Base-by-base conservation (phyloP, 2,888 invertebrate species). In the Odontomyia ornata region DNA sequence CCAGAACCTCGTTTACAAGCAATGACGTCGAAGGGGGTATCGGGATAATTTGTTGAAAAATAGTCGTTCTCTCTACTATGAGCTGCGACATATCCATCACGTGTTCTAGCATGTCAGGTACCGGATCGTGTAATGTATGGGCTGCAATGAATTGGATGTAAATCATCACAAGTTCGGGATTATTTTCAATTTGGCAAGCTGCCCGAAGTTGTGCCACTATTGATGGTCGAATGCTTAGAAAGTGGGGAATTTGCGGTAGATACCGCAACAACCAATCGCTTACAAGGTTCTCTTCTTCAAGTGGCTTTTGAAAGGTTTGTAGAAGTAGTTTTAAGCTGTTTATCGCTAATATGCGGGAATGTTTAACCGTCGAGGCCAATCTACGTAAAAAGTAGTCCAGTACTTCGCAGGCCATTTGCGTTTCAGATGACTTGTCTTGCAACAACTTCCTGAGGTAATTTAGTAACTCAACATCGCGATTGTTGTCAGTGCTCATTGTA, bases 161-260 rank as follows among this genome's bases (percentile, higher is more conserved):
- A 56, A 93, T 93, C 92, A 84, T 95, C 88, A 87, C 83, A 1
- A 87, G 80, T 0, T 90, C 88, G 0, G 96, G 95, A 82, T 93
- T 92, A 82, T 96, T 97, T 88, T 98, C 98, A 77, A 96, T 94
- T 83, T 95, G 93, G 84, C 96, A 94, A 0, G 97, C 97, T 80
- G 95, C 92, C 4, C 95, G 89, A n/a, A 97, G 85, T 62, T 93
- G 93, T 1, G 87, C 87, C 78, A 92, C 91, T 77, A 93, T 90
- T 79, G 93, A 90, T n/a, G 89, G 89, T 36, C 92, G 89, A 13
- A 94, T 91, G 1, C 90, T 88, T 15, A 88, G 87, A 87, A 98
- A 97, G 85, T 96, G 95, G 0, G 93, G 93, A 79, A 97, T 91
- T 43, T 89, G 89, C 60, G 94, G 93, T 76, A 95, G 87, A 77